These are phyloP conservation scores for Drosophila saltans DNA, from an alignment of 1,140 invertebrate genomes.

Conservation along the genomic window DNA sequence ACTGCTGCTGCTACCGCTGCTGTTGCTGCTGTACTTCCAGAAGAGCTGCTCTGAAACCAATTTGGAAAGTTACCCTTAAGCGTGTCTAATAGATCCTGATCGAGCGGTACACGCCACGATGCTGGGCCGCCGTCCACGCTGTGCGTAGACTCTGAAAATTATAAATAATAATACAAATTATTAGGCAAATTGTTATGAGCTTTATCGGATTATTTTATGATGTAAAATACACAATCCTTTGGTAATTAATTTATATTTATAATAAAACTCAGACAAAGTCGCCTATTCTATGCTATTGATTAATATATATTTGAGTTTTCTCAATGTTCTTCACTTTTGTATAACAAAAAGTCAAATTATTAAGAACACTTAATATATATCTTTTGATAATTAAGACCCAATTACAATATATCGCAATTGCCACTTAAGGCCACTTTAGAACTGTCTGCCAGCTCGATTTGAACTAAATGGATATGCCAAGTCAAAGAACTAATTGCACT, in stretches of 20 bases:
- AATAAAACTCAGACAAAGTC: too few species aligned
- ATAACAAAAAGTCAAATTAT: too few species aligned
- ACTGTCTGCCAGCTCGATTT: neutral
- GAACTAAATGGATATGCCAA: neutral
- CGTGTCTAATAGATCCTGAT: constrained; percentile 94
- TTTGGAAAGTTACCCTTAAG: constrained; percentile 94
- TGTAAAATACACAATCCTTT: too few species aligned
- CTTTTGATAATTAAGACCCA: neutral
- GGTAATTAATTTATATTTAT: too few species aligned
- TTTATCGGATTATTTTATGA: too few species aligned
- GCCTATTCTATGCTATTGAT: too few species aligned
- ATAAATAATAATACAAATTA: constrained; percentile 30
- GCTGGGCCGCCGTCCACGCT: constrained; percentile 90
- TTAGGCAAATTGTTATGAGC: too few species aligned
- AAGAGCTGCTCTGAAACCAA: constrained; percentile 89
- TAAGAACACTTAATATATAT: too few species aligned
- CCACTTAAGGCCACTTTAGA: neutral
- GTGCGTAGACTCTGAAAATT: constrained; percentile 90
- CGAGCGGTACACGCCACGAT: constrained; percentile 95
- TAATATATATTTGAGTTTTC: too few species aligned
- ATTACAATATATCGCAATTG: neutral
- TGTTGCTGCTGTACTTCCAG: constrained; percentile 26
- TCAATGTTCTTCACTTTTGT: too few species aligned
- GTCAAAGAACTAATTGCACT: neutral
- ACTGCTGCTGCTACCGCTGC: constrained; percentile 63